Evolutionary conservation across 2,888 invertebrate species (phyloP), one percentile per base, ranked within the genome.

Genomic region (Anoncus sp.): DNA sequence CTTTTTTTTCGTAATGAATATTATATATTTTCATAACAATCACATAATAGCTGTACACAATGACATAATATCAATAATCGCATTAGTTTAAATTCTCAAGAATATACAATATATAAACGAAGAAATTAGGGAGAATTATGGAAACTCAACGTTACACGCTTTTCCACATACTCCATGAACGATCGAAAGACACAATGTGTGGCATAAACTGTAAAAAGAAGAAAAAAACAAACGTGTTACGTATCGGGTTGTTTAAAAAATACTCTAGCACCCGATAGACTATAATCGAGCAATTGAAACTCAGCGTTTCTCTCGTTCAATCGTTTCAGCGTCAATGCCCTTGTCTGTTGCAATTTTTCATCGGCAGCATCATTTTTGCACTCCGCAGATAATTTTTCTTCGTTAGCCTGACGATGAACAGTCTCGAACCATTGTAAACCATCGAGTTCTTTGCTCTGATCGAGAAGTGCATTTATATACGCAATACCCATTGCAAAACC

Each of bases 401-500:
- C 92, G 6, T 90, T 91, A 83, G 96, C 95, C 87, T 97, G 96
- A 62, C 94, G 94, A 88, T 94, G 94, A 10, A 98, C 95, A 2
- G 98, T 96, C 84, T 97, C 95, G 89, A 98, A 98, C 99, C 99
- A 99, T 90, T 98, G 98, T 6, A 99, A 92, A 0, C 97, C 95
- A 92, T 99, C 98, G 89, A 99, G 96, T 86, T 97, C 96, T 20
- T 91, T 90, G 84, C 93, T 94, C 92, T 98, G 98, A 90, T 98
- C 95, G 53, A 99, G 92, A 76, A 99, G 92, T 88, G 97, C 97
- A 76, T 99, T 93, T 83, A 99, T 96, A 87, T 98, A 99, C 0
- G 99, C 98, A 40, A 96, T 92, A 89, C 99, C 99, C 94, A 99
- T 97, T 4, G 98, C 97, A 92, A 99, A 99, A 14, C 99, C 99